Evolutionary conservation across 2,113 vertebrate species (phyloP).

Genomic region (Reinhardtius hippoglossoides): DNA sequence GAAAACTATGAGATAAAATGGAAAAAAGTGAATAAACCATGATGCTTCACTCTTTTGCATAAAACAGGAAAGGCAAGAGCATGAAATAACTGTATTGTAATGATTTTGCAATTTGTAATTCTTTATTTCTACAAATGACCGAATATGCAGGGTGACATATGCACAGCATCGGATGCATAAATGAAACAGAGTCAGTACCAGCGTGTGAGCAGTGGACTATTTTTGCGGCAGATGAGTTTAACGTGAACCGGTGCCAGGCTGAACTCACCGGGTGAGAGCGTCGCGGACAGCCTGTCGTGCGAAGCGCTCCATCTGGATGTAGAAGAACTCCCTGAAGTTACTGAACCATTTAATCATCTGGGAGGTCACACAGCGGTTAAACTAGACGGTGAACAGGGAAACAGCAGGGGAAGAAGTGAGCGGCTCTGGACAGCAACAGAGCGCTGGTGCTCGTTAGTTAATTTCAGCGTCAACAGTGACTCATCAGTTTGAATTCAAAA

Average conservation of each 20-base stretch:
- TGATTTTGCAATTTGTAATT: background rate
- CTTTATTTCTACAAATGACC: background rate
- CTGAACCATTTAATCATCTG: conserved; percentile 90
- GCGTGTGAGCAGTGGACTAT: background rate
- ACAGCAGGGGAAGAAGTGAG: conserved; percentile 44
- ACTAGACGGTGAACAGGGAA: conserved; percentile 67
- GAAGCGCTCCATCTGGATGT: conserved; percentile 88
- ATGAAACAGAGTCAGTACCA: background rate
- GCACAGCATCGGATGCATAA: background rate
- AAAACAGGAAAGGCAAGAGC: too few relatives aligned
- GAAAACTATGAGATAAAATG: too few relatives aligned
- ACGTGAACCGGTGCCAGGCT: conserved; percentile 35
- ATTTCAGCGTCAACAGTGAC: background rate
- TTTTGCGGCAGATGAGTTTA: conserved; percentile 16
- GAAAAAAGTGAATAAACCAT: too few relatives aligned
- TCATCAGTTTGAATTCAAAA: background rate
- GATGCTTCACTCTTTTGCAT: too few relatives aligned
- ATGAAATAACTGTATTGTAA: too few relatives aligned
- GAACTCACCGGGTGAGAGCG: conserved; percentile 73
- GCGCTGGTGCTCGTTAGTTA: background rate
- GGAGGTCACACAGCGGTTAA: conserved; percentile 87
- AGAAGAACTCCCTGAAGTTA: conserved; percentile 89
- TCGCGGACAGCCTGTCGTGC: conserved; percentile 85
- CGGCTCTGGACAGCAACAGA: conserved; percentile 4
- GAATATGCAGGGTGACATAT: background rate